Conservation (phyloP, 2,797 vertebrate genomes). For the Phrynocephalus guinanensis region DNA sequence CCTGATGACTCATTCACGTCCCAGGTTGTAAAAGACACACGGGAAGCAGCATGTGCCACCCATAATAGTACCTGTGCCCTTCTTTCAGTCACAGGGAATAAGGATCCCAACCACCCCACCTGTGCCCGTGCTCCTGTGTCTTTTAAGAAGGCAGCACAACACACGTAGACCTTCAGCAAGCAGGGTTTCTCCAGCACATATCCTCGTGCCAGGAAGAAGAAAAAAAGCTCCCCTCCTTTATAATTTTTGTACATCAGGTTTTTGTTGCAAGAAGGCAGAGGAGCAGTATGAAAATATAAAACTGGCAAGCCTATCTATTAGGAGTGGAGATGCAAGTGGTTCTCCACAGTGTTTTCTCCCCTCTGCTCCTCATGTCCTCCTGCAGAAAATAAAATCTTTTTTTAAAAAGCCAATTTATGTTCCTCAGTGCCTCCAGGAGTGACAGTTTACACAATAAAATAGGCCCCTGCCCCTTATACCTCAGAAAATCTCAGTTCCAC, state of each 20-base stretch:
- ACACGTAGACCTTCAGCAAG: background rate
- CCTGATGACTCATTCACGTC: slow-evolving; percentile 9
- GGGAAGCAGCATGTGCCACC: background rate
- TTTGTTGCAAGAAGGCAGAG: background rate
- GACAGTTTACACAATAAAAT: too few species aligned
- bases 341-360: too few species aligned
- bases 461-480: too few species aligned
- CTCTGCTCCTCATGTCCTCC: too few species aligned
- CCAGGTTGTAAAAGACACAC: background rate
- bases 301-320: too few species aligned
- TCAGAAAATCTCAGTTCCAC: too few species aligned
- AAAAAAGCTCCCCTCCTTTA: background rate
- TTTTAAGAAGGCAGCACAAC: background rate
- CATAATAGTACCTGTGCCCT: background rate
- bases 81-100: background rate
- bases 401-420: too few species aligned
- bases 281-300: background rate
- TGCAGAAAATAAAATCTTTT: too few species aligned
- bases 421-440: too few species aligned
- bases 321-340: too few species aligned
- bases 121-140: background rate
- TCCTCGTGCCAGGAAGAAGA: too few species aligned
- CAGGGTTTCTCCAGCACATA: background rate
- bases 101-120: background rate
- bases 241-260: background rate